Conservation (phyloP, 2,113 vertebrate species). For the Sturnira hondurensis region DNA sequence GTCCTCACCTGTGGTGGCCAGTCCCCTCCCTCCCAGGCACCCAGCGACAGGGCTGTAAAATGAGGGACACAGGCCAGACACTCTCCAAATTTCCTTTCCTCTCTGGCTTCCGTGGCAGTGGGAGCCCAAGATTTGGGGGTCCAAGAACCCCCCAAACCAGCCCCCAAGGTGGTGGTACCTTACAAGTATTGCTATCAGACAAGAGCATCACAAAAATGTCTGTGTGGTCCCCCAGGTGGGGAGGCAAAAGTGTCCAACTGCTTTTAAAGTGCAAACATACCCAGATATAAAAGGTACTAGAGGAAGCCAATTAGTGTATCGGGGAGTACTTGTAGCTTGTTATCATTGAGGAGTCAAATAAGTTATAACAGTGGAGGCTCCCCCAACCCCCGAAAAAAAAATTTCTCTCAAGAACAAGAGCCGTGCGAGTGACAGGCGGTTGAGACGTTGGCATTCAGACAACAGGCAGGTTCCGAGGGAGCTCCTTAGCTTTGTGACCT, state of each 20-base stretch:
- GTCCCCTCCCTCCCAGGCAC: background rate
- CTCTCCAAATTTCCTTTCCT: background rate
- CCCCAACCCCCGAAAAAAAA: background rate
- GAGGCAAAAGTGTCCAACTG: background rate
- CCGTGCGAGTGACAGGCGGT: fast-evolving
- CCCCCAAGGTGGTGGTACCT: background rate
- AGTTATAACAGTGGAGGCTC: background rate
- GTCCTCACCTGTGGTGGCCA: background rate
- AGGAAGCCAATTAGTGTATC: background rate
- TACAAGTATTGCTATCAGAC: too few relatives aligned
- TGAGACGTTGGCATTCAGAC: background rate
- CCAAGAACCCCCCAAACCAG: background rate
- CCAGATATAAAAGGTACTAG: background rate
- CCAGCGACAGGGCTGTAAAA: background rate
- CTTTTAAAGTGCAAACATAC: background rate
- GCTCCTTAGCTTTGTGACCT: fast-evolving
- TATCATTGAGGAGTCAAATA: background rate
- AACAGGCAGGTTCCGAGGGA: background rate
- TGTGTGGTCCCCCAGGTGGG: too few relatives aligned
- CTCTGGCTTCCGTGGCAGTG: background rate
- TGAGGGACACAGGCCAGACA: fast-evolving
- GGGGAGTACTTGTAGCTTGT: background rate
- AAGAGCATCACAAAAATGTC: background rate
- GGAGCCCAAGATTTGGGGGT: background rate
- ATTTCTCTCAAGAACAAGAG: background rate